Conservation (phyloP, 2,113 vertebrate species). For the Microtus oregoni region DNA sequence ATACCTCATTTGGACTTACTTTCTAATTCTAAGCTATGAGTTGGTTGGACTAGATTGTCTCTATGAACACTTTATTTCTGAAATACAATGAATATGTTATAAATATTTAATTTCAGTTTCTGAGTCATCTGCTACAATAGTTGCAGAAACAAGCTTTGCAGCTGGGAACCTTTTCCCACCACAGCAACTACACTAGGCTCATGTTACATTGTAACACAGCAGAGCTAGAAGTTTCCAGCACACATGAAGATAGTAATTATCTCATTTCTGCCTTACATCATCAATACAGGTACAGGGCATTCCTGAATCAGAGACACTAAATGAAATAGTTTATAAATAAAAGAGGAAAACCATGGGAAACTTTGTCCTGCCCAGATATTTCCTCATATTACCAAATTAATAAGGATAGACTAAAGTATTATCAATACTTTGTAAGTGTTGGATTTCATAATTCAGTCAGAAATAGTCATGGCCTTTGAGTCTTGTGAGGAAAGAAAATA, state of each 20-base stretch:
- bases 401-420: background rate
- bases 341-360: background rate
- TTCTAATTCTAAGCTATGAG: slow-evolving; percentile 45
- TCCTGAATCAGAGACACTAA: background rate
- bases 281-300: background rate
- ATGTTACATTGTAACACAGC: background rate
- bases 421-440: background rate
- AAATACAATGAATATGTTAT: slow-evolving; percentile 63
- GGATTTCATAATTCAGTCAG: background rate
- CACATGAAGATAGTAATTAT: slow-evolving; percentile 18
- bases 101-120: slow-evolving; percentile 75
- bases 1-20: background rate
- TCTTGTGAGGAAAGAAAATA: background rate
- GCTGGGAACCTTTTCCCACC: slow-evolving; percentile 49
- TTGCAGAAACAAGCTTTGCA: slow-evolving; percentile 64
- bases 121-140: slow-evolving; percentile 72
- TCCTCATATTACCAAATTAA: background rate
- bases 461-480: background rate
- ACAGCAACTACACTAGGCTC: slow-evolving; percentile 56
- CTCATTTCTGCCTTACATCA: background rate
- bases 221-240: slow-evolving; percentile 11
- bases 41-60: background rate
- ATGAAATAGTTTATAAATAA: slow-evolving; percentile 23
- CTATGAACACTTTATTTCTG: slow-evolving; percentile 49
- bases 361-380: background rate